Evolutionary conservation across 2,797 vertebrate species (phyloP), one percentile per base, ranked within the genome.

Genomic region (Pseudocheirus occidentalis): DNA sequence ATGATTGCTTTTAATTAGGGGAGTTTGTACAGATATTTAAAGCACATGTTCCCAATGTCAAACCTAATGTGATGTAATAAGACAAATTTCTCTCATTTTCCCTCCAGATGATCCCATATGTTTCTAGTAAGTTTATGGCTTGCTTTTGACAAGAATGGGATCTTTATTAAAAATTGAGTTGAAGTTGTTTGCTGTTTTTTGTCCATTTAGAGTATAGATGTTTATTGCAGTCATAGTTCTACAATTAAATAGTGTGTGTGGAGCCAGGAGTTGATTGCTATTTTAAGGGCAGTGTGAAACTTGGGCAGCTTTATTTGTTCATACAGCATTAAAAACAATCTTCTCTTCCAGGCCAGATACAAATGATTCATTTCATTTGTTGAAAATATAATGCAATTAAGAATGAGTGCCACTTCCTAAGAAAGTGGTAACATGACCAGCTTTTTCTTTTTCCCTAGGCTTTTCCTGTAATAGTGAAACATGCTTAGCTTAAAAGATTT

Each of bases 1-100:
- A 94, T 10, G 16, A 56, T 96, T 94, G 40, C 2, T 96, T 94
- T 94, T 97, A 97, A 93, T 94, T 95, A 96, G 29, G 89, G 90
- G 57, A 90, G 59, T 52, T 0, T 92, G n/a, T 92, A 53, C 58
- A 94, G 95, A 90, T 95, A 96, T 91, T 94, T 96, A 92, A 97
- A 96, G n/a, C 46, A 93, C 73, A 29, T 81, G 31, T 93, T 97
- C 56, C 7, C 53, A 92, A 59, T 89, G 90, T 92, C 18, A 96
- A 97, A 90, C 28, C 16, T 95, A 94, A 95, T 95, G 55, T 95
- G 28, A 91, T 59, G 6, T 53, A 94, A 90, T 14, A 34, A 94
- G 66, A 97, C 40, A 87, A 93, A 90, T 90, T 62, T 90, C 46
- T 95, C 94, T 92, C 54, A 16, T 95, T 81, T 90, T 66, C 46